Percentiles rank a stretch among this genome's conserved stretches.
These are phyloP conservation scores for Ciconia maguari DNA, from an alignment of 2,113 vertebrate genomes.

Conservation along the genomic window DNA sequence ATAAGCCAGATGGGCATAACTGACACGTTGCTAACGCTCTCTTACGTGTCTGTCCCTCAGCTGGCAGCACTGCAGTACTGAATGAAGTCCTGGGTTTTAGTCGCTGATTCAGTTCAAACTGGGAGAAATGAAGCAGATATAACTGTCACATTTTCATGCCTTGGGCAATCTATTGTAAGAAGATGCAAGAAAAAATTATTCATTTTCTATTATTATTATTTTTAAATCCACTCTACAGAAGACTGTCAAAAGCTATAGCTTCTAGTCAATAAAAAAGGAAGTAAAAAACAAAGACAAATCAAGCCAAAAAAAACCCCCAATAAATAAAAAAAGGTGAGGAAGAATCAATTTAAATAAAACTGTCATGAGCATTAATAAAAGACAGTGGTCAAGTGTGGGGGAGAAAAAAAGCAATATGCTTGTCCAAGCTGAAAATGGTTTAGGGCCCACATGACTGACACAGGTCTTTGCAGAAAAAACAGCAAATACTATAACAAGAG, in stretches of 20 bases:
- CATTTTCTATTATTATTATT: background rate
- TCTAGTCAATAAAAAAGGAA: background rate
- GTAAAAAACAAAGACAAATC: background rate
- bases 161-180: background rate
- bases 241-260: background rate
- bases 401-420: background rate
- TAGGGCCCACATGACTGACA: background rate
- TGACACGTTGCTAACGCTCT: background rate
- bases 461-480: background rate
- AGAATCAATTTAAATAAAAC: background rate
- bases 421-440: background rate
- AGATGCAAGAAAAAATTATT: background rate
- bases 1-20: background rate
- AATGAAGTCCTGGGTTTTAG: background rate
- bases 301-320: background rate
- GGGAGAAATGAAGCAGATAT: background rate
- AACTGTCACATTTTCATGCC: background rate
- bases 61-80: background rate
- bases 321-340: background rate
- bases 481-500: background rate
- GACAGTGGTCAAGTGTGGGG: background rate
- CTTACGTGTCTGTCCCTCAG: background rate
- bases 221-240: background rate
- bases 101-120: background rate
- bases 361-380: background rate